phyloP scores from a whole-genome alignment of 2,797 vertebrate species.

The Coracias cyanogaster region DNA sequence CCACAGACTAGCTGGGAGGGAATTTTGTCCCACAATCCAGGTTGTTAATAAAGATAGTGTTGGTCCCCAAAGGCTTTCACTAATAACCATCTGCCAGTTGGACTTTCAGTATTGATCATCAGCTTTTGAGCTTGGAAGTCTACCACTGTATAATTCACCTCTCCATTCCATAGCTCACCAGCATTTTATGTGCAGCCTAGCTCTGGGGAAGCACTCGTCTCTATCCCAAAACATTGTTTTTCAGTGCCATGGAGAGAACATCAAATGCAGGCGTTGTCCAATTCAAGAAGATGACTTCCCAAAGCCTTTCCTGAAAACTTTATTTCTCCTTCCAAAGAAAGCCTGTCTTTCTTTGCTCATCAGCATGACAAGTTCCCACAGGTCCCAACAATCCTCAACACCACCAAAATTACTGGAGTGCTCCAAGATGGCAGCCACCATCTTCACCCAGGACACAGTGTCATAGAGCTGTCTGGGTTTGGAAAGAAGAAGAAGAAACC shows the following conservation, averaged over 20 bases:
- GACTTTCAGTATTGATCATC: too few relatives aligned
- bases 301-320: too few relatives aligned
- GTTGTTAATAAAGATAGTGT: too few relatives aligned
- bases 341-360: background rate
- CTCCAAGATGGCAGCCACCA: too few relatives aligned
- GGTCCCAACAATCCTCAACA: conserved; percentile 89
- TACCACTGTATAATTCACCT: background rate
- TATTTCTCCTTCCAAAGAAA: too few relatives aligned
- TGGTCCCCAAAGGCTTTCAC: too few relatives aligned
- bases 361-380: conserved; percentile 80
- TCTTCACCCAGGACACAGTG: conserved; percentile 85
- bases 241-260: background rate
- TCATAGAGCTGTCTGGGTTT: conserved; percentile 79
- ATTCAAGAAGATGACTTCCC: background rate
- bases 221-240: background rate
- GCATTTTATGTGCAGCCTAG: background rate
- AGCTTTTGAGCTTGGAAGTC: too few relatives aligned
- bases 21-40: too few relatives aligned
- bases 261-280: background rate
- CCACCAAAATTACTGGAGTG: conserved; percentile 88
- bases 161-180: background rate
- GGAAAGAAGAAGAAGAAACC: conserved; percentile 83
- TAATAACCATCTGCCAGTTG: too few relatives aligned
- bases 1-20: too few relatives aligned
- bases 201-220: background rate